phyloP scores from a whole-genome alignment of 2,113 vertebrate species.

The Cynocephalus volans region DNA sequence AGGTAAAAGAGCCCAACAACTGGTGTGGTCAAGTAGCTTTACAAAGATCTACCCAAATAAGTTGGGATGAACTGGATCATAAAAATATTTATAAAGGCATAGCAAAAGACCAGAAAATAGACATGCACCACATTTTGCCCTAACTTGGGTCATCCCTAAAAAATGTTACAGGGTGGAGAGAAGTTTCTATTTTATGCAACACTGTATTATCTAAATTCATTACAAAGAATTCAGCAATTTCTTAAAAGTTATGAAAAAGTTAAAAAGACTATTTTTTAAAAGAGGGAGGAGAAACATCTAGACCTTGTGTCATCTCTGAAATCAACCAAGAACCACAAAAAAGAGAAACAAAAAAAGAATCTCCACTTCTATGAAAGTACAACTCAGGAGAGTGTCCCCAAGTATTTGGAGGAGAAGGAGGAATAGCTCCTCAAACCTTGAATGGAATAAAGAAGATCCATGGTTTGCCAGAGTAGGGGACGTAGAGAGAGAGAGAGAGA shows the following conservation, averaged over 20 bases:
- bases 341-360: neutral
- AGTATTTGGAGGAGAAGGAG: neutral
- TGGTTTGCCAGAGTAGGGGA: neutral
- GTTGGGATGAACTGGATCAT: neutral
- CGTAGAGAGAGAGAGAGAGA: too few relatives aligned
- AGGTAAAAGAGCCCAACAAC: too few relatives aligned
- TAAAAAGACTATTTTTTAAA: neutral
- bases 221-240: neutral
- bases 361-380: neutral
- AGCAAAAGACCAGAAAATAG: neutral
- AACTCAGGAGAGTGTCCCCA: neutral
- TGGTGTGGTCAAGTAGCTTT: too few relatives aligned
- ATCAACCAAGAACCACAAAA: neutral
- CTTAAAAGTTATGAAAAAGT: neutral
- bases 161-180: too few relatives aligned
- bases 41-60: neutral
- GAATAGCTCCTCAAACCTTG: neutral
- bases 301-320: neutral
- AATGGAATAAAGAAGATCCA: neutral
- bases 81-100: constrained; percentile 13
- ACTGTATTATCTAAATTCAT: neutral
- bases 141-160: neutral
- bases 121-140: neutral
- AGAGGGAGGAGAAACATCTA: neutral
- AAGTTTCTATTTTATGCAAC: neutral